Conservation (phyloP, 2,797 vertebrate species). For the Poecilia gillii region DNA sequence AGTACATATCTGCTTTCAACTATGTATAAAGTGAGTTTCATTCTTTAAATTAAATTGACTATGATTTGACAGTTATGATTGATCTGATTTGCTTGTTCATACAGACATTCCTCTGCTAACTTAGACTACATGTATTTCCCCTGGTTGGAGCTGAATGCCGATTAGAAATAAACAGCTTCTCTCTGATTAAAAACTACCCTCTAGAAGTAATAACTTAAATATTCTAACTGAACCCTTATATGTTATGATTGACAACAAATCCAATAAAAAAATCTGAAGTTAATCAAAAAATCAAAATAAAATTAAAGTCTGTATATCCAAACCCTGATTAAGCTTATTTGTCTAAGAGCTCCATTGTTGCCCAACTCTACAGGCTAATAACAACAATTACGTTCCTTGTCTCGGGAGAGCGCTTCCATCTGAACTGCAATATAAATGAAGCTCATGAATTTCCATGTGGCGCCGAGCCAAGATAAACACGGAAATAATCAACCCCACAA, state of each 20-base stretch:
- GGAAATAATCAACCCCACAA: conserved; percentile 17
- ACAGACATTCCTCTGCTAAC: not conserved
- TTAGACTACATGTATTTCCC: not conserved
- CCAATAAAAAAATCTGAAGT: not conserved
- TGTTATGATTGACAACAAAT: conserved; percentile 10
- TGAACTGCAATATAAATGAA: conserved; percentile 23
- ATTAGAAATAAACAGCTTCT: not conserved
- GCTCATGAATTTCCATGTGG: conserved; percentile 8
- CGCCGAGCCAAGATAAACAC: conserved; percentile 9
- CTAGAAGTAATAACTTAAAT: not conserved
- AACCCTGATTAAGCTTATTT: conserved; percentile 9
- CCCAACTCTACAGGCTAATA: conserved; percentile 19
- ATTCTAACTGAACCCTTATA: not conserved
- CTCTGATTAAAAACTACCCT: not conserved
- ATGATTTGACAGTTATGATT: not conserved
- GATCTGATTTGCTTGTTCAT: not conserved
- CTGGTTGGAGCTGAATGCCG: not conserved
- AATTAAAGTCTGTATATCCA: conserved; percentile 1
- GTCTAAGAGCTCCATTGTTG: conserved; percentile 17
- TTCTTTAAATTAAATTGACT: not conserved
- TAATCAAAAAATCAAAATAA: not conserved
- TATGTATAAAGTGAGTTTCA: not conserved
- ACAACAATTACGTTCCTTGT: conserved; percentile 19
- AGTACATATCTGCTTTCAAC: not conserved
- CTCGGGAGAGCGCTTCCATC: conserved; percentile 19